These are phyloP conservation scores for Spea multiplicata DNA, from an alignment of 2,113 vertebrate species.

Conservation along the genomic window DNA sequence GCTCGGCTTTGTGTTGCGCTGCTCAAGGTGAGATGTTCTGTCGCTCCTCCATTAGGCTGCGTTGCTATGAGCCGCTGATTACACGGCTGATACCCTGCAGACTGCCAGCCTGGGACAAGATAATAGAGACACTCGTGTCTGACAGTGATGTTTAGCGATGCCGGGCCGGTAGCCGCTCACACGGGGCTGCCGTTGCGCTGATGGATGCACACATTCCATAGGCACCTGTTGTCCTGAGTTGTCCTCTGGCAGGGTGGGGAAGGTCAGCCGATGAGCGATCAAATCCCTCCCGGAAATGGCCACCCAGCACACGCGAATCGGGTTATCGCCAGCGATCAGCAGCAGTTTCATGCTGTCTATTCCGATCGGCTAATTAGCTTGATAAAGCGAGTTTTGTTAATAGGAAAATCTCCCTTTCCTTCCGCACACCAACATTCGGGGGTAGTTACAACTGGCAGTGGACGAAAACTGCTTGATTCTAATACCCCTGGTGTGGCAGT, in stretches of 20 bases:
- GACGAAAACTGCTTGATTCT: too few relatives aligned
- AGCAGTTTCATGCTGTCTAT: too few relatives aligned
- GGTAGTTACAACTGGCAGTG: too few relatives aligned
- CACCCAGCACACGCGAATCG: too few relatives aligned
- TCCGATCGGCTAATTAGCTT: too few relatives aligned
- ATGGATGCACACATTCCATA: constrained; percentile 33
- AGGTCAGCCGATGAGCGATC: background rate
- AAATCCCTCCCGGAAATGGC: too few relatives aligned
- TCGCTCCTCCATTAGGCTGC: constrained; percentile 18
- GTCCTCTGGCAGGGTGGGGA: constrained; percentile 8
- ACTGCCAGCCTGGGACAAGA: constrained; percentile 25
- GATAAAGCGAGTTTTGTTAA: too few relatives aligned
- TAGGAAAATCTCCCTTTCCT: too few relatives aligned
- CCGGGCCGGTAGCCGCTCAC: constrained; percentile 3
- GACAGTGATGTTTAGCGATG: constrained; percentile 22
- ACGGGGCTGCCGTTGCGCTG: background rate
- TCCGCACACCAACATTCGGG: too few relatives aligned
- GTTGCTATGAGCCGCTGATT: constrained; percentile 15
- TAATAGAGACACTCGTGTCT: constrained; percentile 39
- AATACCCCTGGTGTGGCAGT: too few relatives aligned
- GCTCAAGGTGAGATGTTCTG: constrained; percentile 38
- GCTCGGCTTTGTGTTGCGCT: background rate
- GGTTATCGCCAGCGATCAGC: too few relatives aligned
- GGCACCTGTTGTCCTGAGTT: constrained; percentile 41
- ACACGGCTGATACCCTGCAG: constrained; percentile 31